Evolutionary conservation across 1,140 invertebrate species (phyloP).

Genomic region (Eufriesea mexicana): DNA sequence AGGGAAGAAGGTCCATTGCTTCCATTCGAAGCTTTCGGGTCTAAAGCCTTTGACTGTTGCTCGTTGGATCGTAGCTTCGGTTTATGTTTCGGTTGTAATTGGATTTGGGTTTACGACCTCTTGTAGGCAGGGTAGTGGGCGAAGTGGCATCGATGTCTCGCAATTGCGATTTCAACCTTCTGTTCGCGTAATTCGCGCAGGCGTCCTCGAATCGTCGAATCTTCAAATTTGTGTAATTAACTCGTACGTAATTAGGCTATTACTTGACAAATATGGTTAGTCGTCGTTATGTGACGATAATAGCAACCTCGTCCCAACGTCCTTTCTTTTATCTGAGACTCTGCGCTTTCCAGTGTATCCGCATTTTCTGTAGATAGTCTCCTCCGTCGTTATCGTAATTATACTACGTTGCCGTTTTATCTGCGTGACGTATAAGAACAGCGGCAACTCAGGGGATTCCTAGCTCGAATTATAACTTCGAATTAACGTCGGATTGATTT

Average conservation of each 20-base stretch:
- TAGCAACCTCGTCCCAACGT: too few species aligned
- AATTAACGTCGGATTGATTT: not conserved
- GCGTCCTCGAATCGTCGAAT: too few species aligned
- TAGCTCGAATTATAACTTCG: not conserved
- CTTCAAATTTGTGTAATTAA: too few species aligned
- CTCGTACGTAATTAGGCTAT: too few species aligned
- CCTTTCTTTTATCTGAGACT: not conserved
- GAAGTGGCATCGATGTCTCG: too few species aligned
- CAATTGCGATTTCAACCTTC: too few species aligned
- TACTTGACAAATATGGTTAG: too few species aligned
- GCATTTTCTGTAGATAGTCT: not conserved
- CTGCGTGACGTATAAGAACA: not conserved
- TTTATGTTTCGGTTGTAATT: too few species aligned
- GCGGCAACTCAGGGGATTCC: not conserved
- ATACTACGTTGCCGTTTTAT: not conserved
- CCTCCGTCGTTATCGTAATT: not conserved
- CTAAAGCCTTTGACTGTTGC: not conserved
- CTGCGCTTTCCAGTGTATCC: not conserved
- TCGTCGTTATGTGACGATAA: not conserved
- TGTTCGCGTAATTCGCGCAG: too few species aligned
- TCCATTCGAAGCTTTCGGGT: not conserved
- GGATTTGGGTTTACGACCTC: too few species aligned
- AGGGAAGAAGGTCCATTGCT: not conserved
- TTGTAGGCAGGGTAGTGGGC: too few species aligned
- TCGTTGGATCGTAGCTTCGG: too few species aligned